Evolutionary conservation across 2,888 invertebrate genomes (phyloP), one percentile per base, ranked within the genome.

Genomic region (Clivina fossor): DNA sequence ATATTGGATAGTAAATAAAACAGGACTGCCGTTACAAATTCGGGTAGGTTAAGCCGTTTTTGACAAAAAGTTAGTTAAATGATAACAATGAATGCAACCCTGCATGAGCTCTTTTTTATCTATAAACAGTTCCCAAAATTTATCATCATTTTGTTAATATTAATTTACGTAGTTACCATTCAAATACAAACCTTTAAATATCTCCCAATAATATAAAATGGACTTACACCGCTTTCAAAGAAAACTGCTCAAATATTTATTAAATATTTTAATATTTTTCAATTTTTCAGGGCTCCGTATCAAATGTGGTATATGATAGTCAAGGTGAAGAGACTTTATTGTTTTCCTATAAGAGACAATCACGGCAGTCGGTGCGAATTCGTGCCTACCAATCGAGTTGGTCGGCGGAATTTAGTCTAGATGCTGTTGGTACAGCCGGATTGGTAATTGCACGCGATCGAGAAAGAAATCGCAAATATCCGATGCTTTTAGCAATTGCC

Each of bases 1-100:
- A 11, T 92, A 88, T 71, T 94, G 93, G 93, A 80, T 94, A 66
- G 84, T 93, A 61, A 94, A 94, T 74, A 90, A 90, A 74, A 88
- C 91, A 2, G 89, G 89, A 9, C 74, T 93, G 58, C 90, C 93
- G 2, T 71, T 94, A 61, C 86, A 87, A 70, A 79, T 91, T 61
- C 85, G 88, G 79, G 90, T 88, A 70, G 70, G 69, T 59, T 18
- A 43, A 38, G 28, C 4, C 28, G 37, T 9, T n/a, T n/a, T n/a
- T n/a, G n/a, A n/a, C n/a, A n/a, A n/a, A n/a, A n/a, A n/a, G n/a
- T n/a, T n/a, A n/a, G n/a, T n/a, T n/a, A n/a, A n/a, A n/a, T n/a
- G n/a, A n/a, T n/a, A n/a, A n/a, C n/a, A n/a, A n/a, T n/a, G n/a
- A n/a, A n/a, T n/a, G n/a, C n/a, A n/a, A n/a, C n/a, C n/a, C n/a